Evolutionary conservation across 2,113 vertebrate species (phyloP).

Genomic region (Damaliscus lunatus): DNA sequence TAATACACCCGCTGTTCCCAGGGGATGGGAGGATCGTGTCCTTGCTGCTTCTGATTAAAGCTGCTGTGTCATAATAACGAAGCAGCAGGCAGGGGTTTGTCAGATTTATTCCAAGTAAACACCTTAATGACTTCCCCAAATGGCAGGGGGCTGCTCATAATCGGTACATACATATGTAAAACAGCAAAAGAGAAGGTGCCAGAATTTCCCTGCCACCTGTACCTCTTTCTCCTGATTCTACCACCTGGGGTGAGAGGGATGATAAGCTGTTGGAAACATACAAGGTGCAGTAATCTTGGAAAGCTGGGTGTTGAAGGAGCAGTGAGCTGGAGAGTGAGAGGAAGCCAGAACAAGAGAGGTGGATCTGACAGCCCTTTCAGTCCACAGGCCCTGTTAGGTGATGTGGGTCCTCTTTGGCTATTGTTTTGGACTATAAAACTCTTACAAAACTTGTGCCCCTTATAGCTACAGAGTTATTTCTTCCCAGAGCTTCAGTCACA

Average conservation of each 20-base stretch:
- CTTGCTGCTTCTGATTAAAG: conserved; percentile 8
- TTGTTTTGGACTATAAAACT: not conserved
- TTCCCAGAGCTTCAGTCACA: not conserved
- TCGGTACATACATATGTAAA: conserved; percentile 49
- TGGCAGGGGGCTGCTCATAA: conserved; percentile 37
- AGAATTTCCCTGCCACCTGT: conserved; percentile 28
- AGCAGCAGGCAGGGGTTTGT: not conserved
- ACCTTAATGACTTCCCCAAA: conserved; percentile 38
- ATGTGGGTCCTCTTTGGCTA: not conserved
- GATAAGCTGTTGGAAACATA: not conserved
- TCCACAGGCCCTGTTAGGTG: not conserved
- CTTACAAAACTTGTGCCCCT: not conserved
- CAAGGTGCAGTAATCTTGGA: conserved; percentile 36
- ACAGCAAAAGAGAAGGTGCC: conserved; percentile 34
- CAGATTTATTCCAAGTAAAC: conserved; percentile 43
- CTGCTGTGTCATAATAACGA: not conserved
- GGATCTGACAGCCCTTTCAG: not conserved
- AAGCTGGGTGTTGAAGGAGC: not conserved
- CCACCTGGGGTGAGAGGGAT: conserved; percentile 26
- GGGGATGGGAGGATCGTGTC: not conserved
- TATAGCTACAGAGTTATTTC: not conserved
- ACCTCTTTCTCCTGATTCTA: not conserved
- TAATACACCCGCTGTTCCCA: not conserved
- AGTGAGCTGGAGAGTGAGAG: not conserved
- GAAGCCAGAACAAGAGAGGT: not conserved